Conservation (phyloP, 2,797 vertebrate genomes). For the Pangasius larnaudii region DNA sequence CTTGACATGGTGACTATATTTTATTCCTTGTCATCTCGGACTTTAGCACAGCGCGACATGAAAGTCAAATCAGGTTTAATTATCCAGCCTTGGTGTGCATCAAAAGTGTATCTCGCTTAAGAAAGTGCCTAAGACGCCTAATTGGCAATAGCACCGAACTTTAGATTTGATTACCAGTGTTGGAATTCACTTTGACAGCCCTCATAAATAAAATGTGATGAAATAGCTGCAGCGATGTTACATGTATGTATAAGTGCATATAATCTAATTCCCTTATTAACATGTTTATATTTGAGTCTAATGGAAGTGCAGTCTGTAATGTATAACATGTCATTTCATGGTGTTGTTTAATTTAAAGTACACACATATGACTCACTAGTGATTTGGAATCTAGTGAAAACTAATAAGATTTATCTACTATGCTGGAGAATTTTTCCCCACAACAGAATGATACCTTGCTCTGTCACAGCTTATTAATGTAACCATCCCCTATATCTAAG, state of each 20-base stretch:
- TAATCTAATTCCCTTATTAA: background rate
- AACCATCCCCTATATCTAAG: background rate
- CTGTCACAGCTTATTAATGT: background rate
- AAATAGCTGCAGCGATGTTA: background rate
- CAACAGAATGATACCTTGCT: background rate
- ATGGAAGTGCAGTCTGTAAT: background rate
- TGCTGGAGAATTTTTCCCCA: background rate
- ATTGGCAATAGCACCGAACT: slow-evolving; percentile 55
- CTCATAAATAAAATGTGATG: slow-evolving; percentile 19
- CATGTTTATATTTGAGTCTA: background rate
- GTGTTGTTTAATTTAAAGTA: background rate
- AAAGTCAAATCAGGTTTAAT: slow-evolving; percentile 66
- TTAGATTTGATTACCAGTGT: slow-evolving; percentile 39
- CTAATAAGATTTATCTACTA: background rate
- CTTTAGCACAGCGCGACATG: slow-evolving; percentile 54
- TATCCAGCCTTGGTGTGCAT: slow-evolving; percentile 56
- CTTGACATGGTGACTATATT: slow-evolving; percentile 66
- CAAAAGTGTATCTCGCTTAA: slow-evolving; percentile 61
- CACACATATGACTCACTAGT: background rate
- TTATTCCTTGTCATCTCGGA: slow-evolving; percentile 67
- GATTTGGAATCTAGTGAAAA: background rate
- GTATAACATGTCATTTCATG: background rate
- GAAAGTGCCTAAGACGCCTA: slow-evolving; percentile 53
- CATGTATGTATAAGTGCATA: background rate
- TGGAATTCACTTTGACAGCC: slow-evolving; percentile 15